These are phyloP conservation scores for Ivindomyrus marchei DNA, from an alignment of 2,113 vertebrate species.

Conservation along the genomic window DNA sequence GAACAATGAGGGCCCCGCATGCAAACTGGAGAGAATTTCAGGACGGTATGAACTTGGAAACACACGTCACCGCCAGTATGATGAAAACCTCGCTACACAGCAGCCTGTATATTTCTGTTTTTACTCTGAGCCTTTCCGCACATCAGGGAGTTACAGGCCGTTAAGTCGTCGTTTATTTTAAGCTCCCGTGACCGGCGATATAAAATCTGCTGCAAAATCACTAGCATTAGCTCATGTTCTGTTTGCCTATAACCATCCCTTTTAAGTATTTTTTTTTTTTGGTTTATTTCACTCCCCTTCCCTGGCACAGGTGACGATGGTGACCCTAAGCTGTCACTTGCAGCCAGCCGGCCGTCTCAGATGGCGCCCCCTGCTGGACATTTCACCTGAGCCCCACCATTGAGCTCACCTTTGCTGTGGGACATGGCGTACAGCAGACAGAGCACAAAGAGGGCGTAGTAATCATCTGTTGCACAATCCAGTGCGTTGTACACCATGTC, in stretches of 20 bases:
- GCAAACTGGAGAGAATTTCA: background rate
- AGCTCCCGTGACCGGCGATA: background rate
- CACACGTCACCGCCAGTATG: background rate
- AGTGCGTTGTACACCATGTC: slow-evolving; percentile 93
- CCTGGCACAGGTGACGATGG: background rate
- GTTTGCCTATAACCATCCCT: background rate
- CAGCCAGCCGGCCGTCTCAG: background rate
- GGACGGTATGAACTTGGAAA: background rate
- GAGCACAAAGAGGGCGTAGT: slow-evolving; percentile 93
- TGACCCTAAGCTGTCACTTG: background rate
- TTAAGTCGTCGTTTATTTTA: background rate
- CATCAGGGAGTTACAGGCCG: too few species aligned
- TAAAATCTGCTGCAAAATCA: background rate
- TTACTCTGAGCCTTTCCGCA: background rate
- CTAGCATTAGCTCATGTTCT: background rate
- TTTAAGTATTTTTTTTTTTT: background rate
- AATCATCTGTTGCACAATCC: slow-evolving; percentile 80
- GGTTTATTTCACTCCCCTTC: background rate
- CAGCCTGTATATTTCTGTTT: background rate
- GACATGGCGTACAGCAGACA: slow-evolving; percentile 93
- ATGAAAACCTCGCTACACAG: background rate
- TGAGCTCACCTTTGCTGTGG: slow-evolving; percentile 81
- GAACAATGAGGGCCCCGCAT: background rate
- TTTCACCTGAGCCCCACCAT: background rate
- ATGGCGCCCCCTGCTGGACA: background rate